phyloP scores from a whole-genome alignment of 2,113 vertebrate genomes.

The Sylvia atricapilla region DNA sequence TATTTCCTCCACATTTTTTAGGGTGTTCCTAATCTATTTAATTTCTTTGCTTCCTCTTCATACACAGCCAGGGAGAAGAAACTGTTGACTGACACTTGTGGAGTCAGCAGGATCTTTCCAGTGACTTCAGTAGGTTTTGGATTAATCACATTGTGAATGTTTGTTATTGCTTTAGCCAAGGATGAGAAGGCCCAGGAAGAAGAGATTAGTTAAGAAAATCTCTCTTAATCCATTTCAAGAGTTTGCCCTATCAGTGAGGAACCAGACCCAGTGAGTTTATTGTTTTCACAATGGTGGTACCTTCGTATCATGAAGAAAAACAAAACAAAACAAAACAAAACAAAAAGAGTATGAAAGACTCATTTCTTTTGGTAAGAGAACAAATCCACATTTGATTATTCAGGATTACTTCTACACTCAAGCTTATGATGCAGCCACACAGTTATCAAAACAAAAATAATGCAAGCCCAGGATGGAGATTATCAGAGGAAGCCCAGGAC shows the following conservation, averaged over 20 bases:
- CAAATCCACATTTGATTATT: slow-evolving; percentile 57
- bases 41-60: not conserved
- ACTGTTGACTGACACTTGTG: not conserved
- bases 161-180: slow-evolving; percentile 32
- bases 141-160: not conserved
- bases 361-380: slow-evolving; percentile 54
- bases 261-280: not conserved
- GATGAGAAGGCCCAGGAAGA: slow-evolving; percentile 60
- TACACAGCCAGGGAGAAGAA: not conserved
- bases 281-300: slow-evolving; percentile 38
- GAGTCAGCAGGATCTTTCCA: not conserved
- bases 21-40: not conserved
- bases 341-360: slow-evolving; percentile 4
- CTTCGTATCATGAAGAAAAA: not conserved
- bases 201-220: slow-evolving; percentile 64
- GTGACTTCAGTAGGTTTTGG: not conserved
- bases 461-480: slow-evolving; percentile 46
- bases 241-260: slow-evolving; percentile 51
- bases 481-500: slow-evolving; percentile 70
- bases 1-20: not conserved
- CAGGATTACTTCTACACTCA: slow-evolving; percentile 38
- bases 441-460: slow-evolving; percentile 78
- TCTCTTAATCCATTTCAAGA: slow-evolving; percentile 64
- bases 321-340: not conserved
- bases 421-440: slow-evolving; percentile 42